These are phyloP conservation scores for Zeugodacus cucurbitae DNA, from an alignment of 1,140 invertebrate genomes.

Conservation along the genomic window DNA sequence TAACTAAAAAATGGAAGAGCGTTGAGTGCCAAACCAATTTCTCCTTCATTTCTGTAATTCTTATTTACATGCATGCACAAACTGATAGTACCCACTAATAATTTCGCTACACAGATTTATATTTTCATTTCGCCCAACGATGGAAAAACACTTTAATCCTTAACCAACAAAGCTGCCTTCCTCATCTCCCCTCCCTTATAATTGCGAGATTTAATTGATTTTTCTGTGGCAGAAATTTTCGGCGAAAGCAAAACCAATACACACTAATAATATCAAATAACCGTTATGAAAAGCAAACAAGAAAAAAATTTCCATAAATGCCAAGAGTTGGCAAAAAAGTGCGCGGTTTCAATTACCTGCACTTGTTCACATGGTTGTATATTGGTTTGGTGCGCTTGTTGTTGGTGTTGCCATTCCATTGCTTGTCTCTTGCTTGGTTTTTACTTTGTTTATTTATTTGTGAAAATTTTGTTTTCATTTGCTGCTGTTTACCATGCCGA, in stretches of 20 bases:
- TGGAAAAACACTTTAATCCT: no score
- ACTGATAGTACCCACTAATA: no score
- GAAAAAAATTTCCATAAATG: background rate
- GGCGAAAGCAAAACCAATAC: background rate
- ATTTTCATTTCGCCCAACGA: no score
- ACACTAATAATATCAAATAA: background rate
- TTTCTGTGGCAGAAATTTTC: background rate
- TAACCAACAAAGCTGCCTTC: no score
- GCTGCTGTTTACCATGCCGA: background rate
- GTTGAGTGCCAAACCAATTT: no score
- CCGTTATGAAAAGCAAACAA: background rate
- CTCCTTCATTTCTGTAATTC: no score
- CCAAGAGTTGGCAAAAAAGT: background rate
- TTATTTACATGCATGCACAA: no score
- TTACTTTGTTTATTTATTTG: background rate
- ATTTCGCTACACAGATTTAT: no score
- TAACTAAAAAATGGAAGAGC: no score
- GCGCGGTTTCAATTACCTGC: background rate
- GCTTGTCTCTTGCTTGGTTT: background rate
- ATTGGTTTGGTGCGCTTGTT: background rate
- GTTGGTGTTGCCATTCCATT: background rate
- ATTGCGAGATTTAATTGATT: constrained; percentile 13
- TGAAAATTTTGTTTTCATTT: background rate
- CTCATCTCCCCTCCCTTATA: background rate
- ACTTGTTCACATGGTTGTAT: background rate